Base-by-base conservation (phyloP, 2,888 invertebrate genomes). In the Orchesellides sinensis region DNA sequence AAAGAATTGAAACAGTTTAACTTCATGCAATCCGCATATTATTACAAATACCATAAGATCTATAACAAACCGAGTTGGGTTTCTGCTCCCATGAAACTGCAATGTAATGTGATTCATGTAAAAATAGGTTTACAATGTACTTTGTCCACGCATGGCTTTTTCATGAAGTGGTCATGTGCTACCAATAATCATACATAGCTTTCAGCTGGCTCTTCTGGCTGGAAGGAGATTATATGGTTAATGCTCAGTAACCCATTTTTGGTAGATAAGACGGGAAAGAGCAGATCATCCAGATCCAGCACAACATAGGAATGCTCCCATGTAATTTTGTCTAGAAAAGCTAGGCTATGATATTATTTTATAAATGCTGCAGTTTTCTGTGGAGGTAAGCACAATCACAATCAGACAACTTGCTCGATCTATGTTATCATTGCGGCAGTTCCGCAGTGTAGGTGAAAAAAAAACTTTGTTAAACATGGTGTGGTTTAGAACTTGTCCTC, bases 401-500 rank as follows among this genome's bases (percentile, higher is more conserved):
- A 49, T 3, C 5, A 49, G 49, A 8, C 40, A 40, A 17, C 49
- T 49, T 3, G 49, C 17, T 17, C 17, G 4, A n/a, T 49, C 5
- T 49, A 3, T 49, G 19, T 2, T 8, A 17, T 49, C n/a, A 21
- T 49, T 17, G 19, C n/a, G n/a, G 4, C 4, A n/a, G 8, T 49
- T n/a, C 59, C 27, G 32, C 32, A 59, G 21, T 29, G 59, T 54
- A 54, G 54, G 17, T 19, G 21, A 21, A 49, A 49, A 49, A 49
- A 59, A 47, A 27, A 10, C 27, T 27, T 23, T 54, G 40, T n/a
- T 14, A 12, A 27, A 66, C 49, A 66, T 12, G 25, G 35, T 32
- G 35, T n/a, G 49, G 68, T 17, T 54, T 29, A 56, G 69, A 78
- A 78, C 70, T 59, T 78, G 78, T 78, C 78, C 78, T 59, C 56